phyloP scores from a whole-genome alignment of 2,113 vertebrate genomes.

The Noctilio leporinus region DNA sequence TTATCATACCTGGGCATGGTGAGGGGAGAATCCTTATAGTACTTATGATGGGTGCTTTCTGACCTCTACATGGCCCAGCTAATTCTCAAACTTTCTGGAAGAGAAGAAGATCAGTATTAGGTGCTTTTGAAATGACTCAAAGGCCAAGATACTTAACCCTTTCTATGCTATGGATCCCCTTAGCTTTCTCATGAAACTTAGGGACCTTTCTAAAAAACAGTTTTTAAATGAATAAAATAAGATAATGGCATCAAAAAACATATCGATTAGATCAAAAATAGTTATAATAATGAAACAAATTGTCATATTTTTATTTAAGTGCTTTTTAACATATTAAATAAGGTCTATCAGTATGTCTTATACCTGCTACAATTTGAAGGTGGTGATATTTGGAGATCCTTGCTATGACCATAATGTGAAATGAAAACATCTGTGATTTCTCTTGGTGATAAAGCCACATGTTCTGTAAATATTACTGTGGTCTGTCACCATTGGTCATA shows the following conservation, averaged over 20 bases:
- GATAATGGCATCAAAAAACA: background rate
- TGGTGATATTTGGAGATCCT: constrained; percentile 27
- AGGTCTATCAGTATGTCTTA: background rate
- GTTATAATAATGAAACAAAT: background rate
- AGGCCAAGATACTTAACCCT: background rate
- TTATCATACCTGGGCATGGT: background rate
- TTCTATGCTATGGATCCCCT: background rate
- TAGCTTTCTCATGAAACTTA: background rate
- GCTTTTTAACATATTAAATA: constrained; percentile 8
- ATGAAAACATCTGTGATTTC: constrained; percentile 30
- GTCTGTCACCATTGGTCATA: constrained; percentile 15
- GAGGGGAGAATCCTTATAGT: background rate
- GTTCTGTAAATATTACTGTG: constrained; percentile 47
- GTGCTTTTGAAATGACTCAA: background rate
- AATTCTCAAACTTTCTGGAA: background rate
- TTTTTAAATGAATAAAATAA: constrained; percentile 18
- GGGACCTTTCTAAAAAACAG: background rate
- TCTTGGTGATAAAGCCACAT: constrained; percentile 24
- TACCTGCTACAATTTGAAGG: constrained; percentile 39
- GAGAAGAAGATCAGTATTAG: background rate
- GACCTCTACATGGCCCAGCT: background rate
- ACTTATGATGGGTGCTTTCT: background rate
- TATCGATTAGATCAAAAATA: background rate
- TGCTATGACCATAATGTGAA: background rate
- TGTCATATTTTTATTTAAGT: background rate